Evolutionary conservation across 2,797 vertebrate species (phyloP).

Genomic region (Acrossocheilus wenchowensis): DNA sequence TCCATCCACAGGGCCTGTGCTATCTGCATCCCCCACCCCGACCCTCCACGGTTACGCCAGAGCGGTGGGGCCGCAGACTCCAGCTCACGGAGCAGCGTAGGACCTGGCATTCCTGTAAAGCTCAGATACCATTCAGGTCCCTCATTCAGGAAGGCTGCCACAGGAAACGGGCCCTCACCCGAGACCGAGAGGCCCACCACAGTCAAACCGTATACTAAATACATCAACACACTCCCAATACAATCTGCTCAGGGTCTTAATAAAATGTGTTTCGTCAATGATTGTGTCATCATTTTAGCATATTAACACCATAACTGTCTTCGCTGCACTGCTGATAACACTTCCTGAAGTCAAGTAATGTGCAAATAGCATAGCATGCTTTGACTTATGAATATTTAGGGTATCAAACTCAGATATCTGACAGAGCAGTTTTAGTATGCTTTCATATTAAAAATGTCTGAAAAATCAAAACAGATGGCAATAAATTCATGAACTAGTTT

Average conservation of each 20-base stretch:
- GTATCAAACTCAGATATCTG: conserved; percentile 2
- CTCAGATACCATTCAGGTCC: conserved; percentile 65
- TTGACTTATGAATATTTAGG: not conserved
- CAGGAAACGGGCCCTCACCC: conserved; percentile 49
- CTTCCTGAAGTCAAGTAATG: not conserved
- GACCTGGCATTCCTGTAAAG: conserved; percentile 63
- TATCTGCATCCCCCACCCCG: conserved; percentile 49
- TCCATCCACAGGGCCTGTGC: conserved; percentile 57
- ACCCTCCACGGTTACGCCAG: conserved; percentile 26
- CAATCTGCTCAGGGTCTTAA: not conserved
- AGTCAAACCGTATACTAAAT: not conserved
- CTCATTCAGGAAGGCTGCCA: conserved; percentile 49
- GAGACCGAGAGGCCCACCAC: conserved; percentile 34
- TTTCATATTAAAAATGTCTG: not conserved
- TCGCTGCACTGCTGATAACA: not conserved
- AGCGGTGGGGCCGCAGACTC: conserved; percentile 16
- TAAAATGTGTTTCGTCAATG: conserved; percentile 4
- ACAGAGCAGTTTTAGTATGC: not conserved
- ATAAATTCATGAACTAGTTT: not conserved
- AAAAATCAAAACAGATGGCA: not conserved
- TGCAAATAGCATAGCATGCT: not conserved
- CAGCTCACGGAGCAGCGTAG: conserved; percentile 36
- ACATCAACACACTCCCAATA: not conserved
- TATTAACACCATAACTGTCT: not conserved
- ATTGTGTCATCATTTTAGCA: not conserved